Evolutionary conservation across 2,888 invertebrate species (phyloP), one percentile per base, ranked within the genome.

Genomic region (Phaedon cochleariae): DNA sequence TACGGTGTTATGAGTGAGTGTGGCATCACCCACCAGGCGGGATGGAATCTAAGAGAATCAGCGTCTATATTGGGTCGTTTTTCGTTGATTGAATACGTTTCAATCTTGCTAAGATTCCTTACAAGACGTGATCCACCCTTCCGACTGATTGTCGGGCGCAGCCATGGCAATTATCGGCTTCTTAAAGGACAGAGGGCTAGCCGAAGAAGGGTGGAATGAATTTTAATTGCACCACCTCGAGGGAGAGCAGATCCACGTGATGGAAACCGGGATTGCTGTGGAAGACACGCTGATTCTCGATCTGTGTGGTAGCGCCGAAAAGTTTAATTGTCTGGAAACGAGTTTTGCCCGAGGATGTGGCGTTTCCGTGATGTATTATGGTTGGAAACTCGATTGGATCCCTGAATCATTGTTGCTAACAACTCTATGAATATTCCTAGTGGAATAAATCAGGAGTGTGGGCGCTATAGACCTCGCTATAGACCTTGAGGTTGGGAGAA

Each of bases 271-370:
- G 62, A 34, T 34, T 34, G 34, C 34, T 34, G 34, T 4, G 2
- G 2, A 10, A 34, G 34, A 63, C 51, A 63, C 53, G 51, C 52
- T 63, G 63, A 63, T 63, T 62, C 45, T 57, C 58, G 58, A 63
- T 54, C 51, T 48, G 46, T 51, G 51, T 45, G 26, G 26, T 34
- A 7, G 7, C 29, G 29, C 5, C 29, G 34, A 12, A 34, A 34
- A 57, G 49, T 51, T 62, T 49, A 62, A 62, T 62, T 48, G 62
- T 21, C 29, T 34, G 52, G 54, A 54, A 62, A 62, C 46, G 61
- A 45, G 45, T 45, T 57, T 57, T 57, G 34, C 12, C 34, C 12
- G 12, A 9, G 12, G 34, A 34, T 34, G 34, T 2, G 9, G 5
- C 12, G 12, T n/a, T 7, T 34, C 9, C 10, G 12, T 34, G 2